Percentiles rank a stretch among this genome's conserved stretches.
phyloP scores from a whole-genome alignment of 2,113 vertebrate species.

The Equus przewalskii region DNA sequence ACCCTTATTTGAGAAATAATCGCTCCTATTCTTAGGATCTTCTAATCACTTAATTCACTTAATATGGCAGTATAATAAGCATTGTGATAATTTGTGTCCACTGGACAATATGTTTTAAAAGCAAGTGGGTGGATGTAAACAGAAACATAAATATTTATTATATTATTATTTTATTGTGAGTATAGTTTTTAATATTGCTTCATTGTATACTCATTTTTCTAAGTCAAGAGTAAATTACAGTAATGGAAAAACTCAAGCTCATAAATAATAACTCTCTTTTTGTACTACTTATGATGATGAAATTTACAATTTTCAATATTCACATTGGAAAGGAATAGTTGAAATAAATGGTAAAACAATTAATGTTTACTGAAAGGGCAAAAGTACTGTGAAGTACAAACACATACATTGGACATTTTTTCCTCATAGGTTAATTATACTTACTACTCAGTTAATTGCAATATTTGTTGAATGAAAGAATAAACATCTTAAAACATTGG shows the following conservation, averaged over 20 bases:
- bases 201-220: constrained; percentile 44
- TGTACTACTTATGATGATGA: not conserved
- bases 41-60: not conserved
- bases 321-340: not conserved
- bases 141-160: not conserved
- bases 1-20: constrained; percentile 4
- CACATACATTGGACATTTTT: not conserved
- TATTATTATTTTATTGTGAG: not conserved
- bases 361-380: constrained; percentile 7
- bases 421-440: not conserved
- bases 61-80: not conserved
- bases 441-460: not conserved
- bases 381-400: not conserved
- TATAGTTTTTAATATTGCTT: constrained; percentile 11
- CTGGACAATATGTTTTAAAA: not conserved
- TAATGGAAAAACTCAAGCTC: constrained; percentile 12
- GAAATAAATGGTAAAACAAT: constrained; percentile 23
- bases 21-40: not conserved
- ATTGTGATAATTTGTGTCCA: not conserved
- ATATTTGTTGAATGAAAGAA: constrained; percentile 44
- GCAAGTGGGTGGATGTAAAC: not conserved
- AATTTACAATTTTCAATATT: not conserved
- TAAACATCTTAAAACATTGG: constrained; percentile 10
- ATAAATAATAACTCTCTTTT: constrained; percentile 1
- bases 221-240: constrained; percentile 43